Conservation (phyloP, 2,797 vertebrate genomes). For the Harpagifer antarcticus region DNA sequence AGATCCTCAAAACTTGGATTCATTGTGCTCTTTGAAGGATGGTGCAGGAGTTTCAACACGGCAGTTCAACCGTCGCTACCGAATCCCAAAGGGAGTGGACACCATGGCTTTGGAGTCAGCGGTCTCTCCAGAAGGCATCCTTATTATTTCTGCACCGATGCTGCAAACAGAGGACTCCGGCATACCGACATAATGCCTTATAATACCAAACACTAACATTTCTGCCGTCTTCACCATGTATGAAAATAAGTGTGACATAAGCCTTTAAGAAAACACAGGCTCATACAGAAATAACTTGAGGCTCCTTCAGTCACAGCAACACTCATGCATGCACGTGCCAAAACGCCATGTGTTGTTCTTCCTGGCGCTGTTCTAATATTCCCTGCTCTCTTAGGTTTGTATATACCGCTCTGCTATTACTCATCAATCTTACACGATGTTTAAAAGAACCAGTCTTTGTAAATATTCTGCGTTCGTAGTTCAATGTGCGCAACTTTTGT, state of each 20-base stretch:
- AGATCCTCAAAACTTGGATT: slow-evolving; percentile 4
- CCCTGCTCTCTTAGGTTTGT: slow-evolving; percentile 68
- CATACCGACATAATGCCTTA: slow-evolving; percentile 45
- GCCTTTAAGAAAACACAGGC: slow-evolving; percentile 27
- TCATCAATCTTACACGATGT: slow-evolving; percentile 51
- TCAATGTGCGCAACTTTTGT: slow-evolving; percentile 53
- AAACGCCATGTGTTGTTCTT: slow-evolving; percentile 58
- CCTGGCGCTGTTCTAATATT: slow-evolving; percentile 60
- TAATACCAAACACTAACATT: slow-evolving; percentile 21
- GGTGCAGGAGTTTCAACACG: slow-evolving; percentile 80
- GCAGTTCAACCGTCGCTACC: slow-evolving; percentile 85
- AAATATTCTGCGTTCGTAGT: slow-evolving; percentile 69
- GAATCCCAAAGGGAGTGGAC: slow-evolving; percentile 85
- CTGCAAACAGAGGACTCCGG: slow-evolving; percentile 61
- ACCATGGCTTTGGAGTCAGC: slow-evolving; percentile 83
- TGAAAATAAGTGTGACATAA: slow-evolving; percentile 37
- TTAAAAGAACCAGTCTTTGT: slow-evolving; percentile 66
- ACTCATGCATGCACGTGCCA: slow-evolving; percentile 43
- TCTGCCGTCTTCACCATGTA: slow-evolving; percentile 25
- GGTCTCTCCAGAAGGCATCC: slow-evolving; percentile 83
- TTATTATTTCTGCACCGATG: slow-evolving; percentile 84
- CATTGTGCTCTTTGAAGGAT: slow-evolving; percentile 64
- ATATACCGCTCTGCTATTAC: slow-evolving; percentile 64
- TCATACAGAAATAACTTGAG: slow-evolving; percentile 34
- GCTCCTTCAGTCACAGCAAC: slow-evolving; percentile 37